phyloP scores from a whole-genome alignment of 2,797 vertebrate species.

The Molossus alvarezi region DNA sequence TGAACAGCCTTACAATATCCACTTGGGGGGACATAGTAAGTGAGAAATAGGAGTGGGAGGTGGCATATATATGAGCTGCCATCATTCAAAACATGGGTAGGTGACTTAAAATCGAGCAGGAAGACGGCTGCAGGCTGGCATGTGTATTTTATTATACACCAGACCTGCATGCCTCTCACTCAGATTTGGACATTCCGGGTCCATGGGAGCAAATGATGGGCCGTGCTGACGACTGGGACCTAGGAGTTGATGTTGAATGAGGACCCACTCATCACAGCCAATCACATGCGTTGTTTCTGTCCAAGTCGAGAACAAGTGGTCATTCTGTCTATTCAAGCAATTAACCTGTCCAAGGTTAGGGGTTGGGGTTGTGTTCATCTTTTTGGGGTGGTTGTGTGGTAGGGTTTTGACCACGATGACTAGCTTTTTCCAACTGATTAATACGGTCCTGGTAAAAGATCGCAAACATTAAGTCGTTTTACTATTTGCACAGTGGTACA shows the following conservation, averaged over 20 bases:
- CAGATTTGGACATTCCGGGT: background rate
- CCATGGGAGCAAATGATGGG: background rate
- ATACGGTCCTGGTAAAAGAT: background rate
- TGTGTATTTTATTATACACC: background rate
- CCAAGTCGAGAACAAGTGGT: background rate
- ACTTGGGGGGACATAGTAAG: background rate
- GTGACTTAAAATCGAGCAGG: background rate
- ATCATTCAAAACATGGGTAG: background rate
- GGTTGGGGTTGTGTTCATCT: background rate
- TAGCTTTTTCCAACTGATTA: background rate
- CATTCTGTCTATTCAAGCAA: background rate
- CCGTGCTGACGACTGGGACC: fast-evolving
- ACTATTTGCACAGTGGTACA: background rate
- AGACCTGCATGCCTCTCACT: background rate
- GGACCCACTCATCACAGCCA: background rate
- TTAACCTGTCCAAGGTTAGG: background rate
- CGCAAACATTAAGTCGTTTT: background rate
- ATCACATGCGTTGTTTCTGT: background rate
- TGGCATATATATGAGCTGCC: background rate
- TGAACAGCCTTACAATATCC: background rate
- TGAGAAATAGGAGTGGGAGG: background rate
- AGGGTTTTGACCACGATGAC: background rate
- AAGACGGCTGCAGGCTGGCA: background rate
- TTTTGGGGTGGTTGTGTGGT: background rate
- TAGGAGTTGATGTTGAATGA: background rate